Conservation (phyloP, 2,113 vertebrate species). For the Echinops telfairi region DNA sequence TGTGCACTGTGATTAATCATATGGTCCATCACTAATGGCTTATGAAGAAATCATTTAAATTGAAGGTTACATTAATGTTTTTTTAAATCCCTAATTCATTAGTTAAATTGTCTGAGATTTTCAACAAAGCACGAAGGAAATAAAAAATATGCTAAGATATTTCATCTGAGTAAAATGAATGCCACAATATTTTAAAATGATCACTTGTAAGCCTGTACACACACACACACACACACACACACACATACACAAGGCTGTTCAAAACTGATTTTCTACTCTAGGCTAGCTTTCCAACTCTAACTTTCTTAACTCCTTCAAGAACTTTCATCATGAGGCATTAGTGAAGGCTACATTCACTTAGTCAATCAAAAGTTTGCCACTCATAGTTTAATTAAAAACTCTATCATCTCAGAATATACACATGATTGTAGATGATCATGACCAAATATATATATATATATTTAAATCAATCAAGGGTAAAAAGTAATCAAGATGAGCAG, state of each 20-base stretch:
- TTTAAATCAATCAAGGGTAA: conserved; percentile 17
- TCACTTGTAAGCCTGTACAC: neutral
- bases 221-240: neutral
- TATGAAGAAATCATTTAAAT: conserved; percentile 72
- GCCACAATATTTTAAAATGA: conserved; percentile 45
- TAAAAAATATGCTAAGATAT: conserved; percentile 69
- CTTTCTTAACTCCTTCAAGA: neutral
- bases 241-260: neutral
- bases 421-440: neutral
- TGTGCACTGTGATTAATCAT: conserved; percentile 56
- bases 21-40: conserved; percentile 62
- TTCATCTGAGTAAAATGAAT: conserved; percentile 55
- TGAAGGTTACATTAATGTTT: conserved; percentile 70
- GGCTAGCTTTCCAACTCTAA: neutral
- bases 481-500: neutral
- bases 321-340: neutral
- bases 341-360: neutral
- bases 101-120: conserved; percentile 68
- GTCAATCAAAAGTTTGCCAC: neutral
- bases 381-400: neutral
- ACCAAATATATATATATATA: neutral
- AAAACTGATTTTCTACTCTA: neutral
- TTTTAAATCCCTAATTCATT: conserved; percentile 73
- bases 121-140: conserved; percentile 53
- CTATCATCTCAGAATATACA: neutral